Base-by-base conservation (phyloP, 2,113 vertebrate genomes). In the Chlorodrepanis virens region DNA sequence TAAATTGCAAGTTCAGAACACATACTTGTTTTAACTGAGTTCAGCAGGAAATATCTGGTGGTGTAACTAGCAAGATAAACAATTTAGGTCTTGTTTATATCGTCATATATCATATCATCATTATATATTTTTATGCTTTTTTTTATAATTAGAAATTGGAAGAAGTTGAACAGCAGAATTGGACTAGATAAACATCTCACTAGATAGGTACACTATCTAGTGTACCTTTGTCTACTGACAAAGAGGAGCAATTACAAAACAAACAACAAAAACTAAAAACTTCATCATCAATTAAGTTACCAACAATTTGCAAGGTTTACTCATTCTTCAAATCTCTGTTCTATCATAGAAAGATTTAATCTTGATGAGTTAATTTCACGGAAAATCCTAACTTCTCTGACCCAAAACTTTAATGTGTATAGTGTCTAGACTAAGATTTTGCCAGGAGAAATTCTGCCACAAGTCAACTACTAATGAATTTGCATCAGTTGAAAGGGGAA, bases 101-200 rank as follows among this genome's bases (percentile, higher is more conserved):
- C 89, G 35, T 35, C 35, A 35, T 35, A 35, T 35, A 35, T 35
- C 35, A 35, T 35, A 33, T 54, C 35, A 70, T 37, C 12, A 35
- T 96, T 93, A 95, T 45, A 83, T 67, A 81, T 10, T 85, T 88
- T 68, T 79, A 68, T 79, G 83, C 14, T 83, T 91, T 63, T 40
- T 31, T 60, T 40, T 70, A 59, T 86, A 47, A 39, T 80, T 84
- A 56, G 15, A 91, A 81, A 87, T 45, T 67, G 22, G 63, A 78
- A 93, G 90, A 94, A 11, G 19, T 11, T 92, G 72, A 68, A 93
- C 39, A 83, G 56, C 28, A 95, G 59, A 96, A 91, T 24, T 91
- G 21, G n/a, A 40, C 11, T 40, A 68, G 8, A 14, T 6, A 31
- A 54, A 22, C 2, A 42, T 40, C 15, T 63, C 72, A 24, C 27